These are phyloP conservation scores for Paradisaea rubra DNA, from an alignment of 2,113 vertebrate species.

Conservation along the genomic window DNA sequence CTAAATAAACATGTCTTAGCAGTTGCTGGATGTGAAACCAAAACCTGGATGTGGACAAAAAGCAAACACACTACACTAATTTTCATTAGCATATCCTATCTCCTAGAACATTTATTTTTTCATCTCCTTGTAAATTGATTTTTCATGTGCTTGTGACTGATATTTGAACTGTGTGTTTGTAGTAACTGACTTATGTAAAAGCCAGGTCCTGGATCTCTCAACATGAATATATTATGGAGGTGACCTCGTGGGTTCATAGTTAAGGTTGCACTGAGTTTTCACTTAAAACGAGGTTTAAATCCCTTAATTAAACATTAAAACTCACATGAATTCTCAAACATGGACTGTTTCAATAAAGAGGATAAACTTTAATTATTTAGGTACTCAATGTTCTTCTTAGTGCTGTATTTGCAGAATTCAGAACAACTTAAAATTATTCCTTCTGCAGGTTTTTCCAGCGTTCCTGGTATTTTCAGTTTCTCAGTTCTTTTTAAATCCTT, in stretches of 20 bases:
- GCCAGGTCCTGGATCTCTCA: slow-evolving; percentile 19
- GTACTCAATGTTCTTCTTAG: slow-evolving; percentile 33
- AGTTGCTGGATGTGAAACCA: slow-evolving; percentile 22
- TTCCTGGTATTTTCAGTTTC: background rate
- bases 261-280: slow-evolving; percentile 39
- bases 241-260: slow-evolving; percentile 5
- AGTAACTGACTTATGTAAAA: slow-evolving; percentile 54
- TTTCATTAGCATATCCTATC: slow-evolving; percentile 58
- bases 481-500: background rate
- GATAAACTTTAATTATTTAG: slow-evolving; percentile 61
- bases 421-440: slow-evolving; percentile 12
- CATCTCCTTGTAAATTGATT: slow-evolving; percentile 60
- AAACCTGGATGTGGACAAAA: slow-evolving; percentile 45
- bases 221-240: slow-evolving; percentile 46
- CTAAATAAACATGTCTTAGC: slow-evolving; percentile 45
- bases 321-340: slow-evolving; percentile 28
- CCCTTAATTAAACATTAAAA: slow-evolving; percentile 63
- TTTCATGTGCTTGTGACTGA: slow-evolving; percentile 42
- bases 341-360: slow-evolving; percentile 53
- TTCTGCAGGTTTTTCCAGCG: background rate
- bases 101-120: slow-evolving; percentile 61
- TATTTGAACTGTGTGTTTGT: slow-evolving; percentile 63
- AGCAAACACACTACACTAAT: slow-evolving; percentile 47
- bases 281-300: slow-evolving; percentile 54
- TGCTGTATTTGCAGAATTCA: slow-evolving; percentile 30